These are phyloP conservation scores for Cacoxenus indagator DNA, from an alignment of 2,888 invertebrate genomes.

Conservation along the genomic window DNA sequence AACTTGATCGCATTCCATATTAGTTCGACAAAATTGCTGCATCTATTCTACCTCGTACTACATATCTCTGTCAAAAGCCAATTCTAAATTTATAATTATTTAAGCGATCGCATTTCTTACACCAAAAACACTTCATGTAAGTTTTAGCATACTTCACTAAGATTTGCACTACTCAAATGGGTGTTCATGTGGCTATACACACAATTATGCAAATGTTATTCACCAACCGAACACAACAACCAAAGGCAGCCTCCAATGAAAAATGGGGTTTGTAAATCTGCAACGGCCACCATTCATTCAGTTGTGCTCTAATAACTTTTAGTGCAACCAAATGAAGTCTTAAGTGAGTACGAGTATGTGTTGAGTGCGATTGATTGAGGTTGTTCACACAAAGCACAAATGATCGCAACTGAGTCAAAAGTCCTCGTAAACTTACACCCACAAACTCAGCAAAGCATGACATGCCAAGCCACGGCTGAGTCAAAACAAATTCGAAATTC, in stretches of 20 bases:
- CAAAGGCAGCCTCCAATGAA: neutral
- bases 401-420: slow-evolving; percentile 8
- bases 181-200: neutral
- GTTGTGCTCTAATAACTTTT: slow-evolving; percentile 14
- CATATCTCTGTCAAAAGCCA: no score
- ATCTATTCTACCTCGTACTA: no score
- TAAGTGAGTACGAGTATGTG: neutral
- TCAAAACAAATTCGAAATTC: slow-evolving; percentile 4
- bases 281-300: neutral
- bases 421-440: slow-evolving; percentile 39
- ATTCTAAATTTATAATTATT: no score
- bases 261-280: neutral
- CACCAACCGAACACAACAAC: neutral
- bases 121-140: neutral
- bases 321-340: slow-evolving; percentile 4
- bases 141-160: neutral
- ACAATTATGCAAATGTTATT: slow-evolving; percentile 2
- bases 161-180: neutral
- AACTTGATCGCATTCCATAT: no score
- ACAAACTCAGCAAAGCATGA: slow-evolving; percentile 19
- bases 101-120: neutral
- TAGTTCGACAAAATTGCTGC: no score
- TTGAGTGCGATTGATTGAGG: neutral
- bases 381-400: neutral
- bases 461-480: neutral